Evolutionary conservation across 2,113 vertebrate species (phyloP), one percentile per base, ranked within the genome.

Genomic region (Clarias batrachus): DNA sequence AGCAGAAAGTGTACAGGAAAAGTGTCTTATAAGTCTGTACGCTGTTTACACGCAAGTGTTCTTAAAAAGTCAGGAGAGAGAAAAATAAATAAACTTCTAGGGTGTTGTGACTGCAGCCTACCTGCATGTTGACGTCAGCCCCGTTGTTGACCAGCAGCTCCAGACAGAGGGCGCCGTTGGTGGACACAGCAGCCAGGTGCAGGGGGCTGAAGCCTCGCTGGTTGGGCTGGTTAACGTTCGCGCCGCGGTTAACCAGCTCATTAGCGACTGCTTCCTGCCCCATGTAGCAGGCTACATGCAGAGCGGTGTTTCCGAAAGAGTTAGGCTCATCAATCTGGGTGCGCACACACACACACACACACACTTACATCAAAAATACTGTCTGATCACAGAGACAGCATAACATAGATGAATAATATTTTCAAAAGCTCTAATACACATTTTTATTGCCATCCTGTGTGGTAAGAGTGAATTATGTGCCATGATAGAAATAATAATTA

Each of bases 131-230:
- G 93, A 99, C 97, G 3, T 99, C 97, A 0, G 97, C 97, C 3
- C 97, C 97, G 0, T 98, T 98, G 93, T 98, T 99, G 87, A 99
- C 97, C 1, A 99, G 93, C 85, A 99, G 96, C 94, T 99, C 98
- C 12, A 99, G 94, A 92, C 97, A 99, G 71, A 98, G 94, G 1
- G 96, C 97, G 52, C 97, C 98, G 3, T 97, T 97, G 92, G 98
- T 97, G 87, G 98, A 99, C 88, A 97, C 96, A 0, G 97, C 97
- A 30, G 97, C 97, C 90, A 99, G 96, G 74, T 99, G 98, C 92
- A 99, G 94, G 0, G 98, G 97, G 0, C 97, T 97, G 94, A 97
- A 97, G 91, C 97, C 97, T 12, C 96, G 95, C 89, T 95, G 93
- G 62, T 98, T 99, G 8, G 97, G 96, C 93, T 98, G 97, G 92